These are phyloP conservation scores for Poecilia velifera DNA, from an alignment of 2,797 vertebrate genomes.

Conservation along the genomic window DNA sequence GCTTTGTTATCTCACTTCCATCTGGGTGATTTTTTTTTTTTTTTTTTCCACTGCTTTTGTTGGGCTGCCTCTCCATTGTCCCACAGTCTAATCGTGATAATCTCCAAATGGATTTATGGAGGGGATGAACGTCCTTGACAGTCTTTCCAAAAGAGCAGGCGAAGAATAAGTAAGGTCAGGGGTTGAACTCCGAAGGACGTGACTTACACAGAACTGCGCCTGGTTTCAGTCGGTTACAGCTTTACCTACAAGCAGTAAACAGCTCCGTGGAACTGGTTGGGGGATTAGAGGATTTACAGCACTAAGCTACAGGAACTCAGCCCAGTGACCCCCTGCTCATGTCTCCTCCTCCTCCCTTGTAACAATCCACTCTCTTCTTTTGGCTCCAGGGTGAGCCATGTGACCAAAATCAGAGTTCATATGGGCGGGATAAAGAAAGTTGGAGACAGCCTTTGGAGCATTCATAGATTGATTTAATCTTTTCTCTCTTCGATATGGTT, in stretches of 20 bases:
- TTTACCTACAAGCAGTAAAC: slow-evolving; percentile 71
- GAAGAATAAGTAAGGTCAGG: slow-evolving; percentile 28
- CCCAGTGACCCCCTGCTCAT: slow-evolving; percentile 61
- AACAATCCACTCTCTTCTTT: slow-evolving; percentile 34
- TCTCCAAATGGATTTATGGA: slow-evolving; percentile 46
- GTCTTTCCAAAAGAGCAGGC: slow-evolving; percentile 28
- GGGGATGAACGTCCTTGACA: slow-evolving; percentile 35
- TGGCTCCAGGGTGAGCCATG: background rate
- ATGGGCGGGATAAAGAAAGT: slow-evolving; percentile 25
- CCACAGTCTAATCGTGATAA: slow-evolving; percentile 46
- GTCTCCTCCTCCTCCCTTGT: slow-evolving; percentile 46
- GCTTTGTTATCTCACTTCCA: slow-evolving; percentile 31
- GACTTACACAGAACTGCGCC: slow-evolving; percentile 15
- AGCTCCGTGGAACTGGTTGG: slow-evolving; percentile 51
- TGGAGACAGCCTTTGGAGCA: slow-evolving; percentile 11
- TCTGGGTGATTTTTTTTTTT: slow-evolving; percentile 7
- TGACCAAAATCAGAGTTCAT: slow-evolving; percentile 44
- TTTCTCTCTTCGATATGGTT: slow-evolving; percentile 14
- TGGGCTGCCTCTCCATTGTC: slow-evolving; percentile 27
- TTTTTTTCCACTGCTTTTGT: slow-evolving; percentile 27
- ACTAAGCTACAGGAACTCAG: slow-evolving; percentile 74
- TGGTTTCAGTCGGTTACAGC: slow-evolving; percentile 53
- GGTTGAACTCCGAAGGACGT: slow-evolving; percentile 21
- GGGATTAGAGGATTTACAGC: slow-evolving; percentile 83
- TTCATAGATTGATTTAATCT: slow-evolving; percentile 39